phyloP scores from a whole-genome alignment of 2,888 invertebrate genomes.

The Tipula unca region DNA sequence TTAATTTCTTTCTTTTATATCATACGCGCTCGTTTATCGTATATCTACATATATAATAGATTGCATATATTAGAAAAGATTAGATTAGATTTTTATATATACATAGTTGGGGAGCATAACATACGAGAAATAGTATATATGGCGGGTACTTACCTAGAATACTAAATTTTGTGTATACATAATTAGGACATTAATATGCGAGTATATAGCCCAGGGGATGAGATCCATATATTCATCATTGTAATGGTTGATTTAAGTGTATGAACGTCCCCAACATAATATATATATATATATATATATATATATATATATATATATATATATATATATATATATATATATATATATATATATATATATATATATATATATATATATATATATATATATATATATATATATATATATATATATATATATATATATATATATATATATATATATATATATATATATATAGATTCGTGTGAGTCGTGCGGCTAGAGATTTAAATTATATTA shows the following conservation, averaged over 20 bases:
- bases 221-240: background rate
- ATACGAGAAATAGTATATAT: background rate
- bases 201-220: background rate
- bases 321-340: no score
- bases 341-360: no score
- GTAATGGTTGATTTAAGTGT: background rate
- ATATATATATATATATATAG: no score
- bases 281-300: no score
- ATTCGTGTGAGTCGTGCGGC: no score
- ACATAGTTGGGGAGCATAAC: background rate
- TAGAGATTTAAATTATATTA: no score
- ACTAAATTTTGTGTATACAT: background rate
- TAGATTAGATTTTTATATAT: background rate
- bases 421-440: no score
- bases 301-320: no score
- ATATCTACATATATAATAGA: background rate
- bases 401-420: no score
- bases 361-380: no score
- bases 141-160: background rate
- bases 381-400: no score
- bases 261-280: background rate
- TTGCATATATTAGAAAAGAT: background rate
- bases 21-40: background rate
- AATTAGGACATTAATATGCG: background rate
- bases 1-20: background rate